phyloP scores from a whole-genome alignment of 2,113 vertebrate genomes.

The Tylochromis polylepis region DNA sequence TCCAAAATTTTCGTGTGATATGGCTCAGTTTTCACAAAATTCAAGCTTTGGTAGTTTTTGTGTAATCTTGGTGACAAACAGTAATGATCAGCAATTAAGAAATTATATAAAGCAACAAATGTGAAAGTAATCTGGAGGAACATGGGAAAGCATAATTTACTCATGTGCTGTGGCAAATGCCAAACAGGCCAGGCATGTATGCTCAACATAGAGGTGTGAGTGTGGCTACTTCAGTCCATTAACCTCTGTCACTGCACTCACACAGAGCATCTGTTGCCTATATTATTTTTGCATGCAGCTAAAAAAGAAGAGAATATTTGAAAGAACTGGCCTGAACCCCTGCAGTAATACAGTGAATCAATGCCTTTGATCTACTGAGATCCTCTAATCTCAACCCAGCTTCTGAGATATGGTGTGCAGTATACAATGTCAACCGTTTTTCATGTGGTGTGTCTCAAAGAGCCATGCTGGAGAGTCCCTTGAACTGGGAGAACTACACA shows the following conservation, averaged over 20 bases:
- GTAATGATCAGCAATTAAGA: background rate
- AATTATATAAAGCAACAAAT: background rate
- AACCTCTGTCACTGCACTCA: background rate
- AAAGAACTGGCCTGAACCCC: background rate
- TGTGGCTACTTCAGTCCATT: background rate
- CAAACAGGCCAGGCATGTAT: background rate
- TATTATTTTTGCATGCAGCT: background rate
- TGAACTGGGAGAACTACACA: slow-evolving; percentile 75
- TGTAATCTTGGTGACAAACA: background rate
- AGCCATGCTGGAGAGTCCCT: slow-evolving; percentile 54
- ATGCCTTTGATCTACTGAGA: background rate
- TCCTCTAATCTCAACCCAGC: rapidly evolving
- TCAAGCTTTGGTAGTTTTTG: background rate
- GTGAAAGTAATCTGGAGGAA: too few species aligned
- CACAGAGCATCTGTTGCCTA: background rate
- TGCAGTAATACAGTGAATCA: background rate
- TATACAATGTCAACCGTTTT: background rate
- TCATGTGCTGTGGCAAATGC: background rate
- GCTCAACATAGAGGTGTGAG: background rate
- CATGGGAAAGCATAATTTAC: background rate
- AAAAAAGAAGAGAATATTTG: background rate
- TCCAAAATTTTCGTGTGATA: background rate
- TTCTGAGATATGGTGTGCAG: background rate
- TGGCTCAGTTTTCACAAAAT: rapidly evolving
- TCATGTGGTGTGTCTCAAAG: slow-evolving; percentile 29